Base-by-base conservation (phyloP, 2,888 invertebrate species). In the Argyresthia albistria region DNA sequence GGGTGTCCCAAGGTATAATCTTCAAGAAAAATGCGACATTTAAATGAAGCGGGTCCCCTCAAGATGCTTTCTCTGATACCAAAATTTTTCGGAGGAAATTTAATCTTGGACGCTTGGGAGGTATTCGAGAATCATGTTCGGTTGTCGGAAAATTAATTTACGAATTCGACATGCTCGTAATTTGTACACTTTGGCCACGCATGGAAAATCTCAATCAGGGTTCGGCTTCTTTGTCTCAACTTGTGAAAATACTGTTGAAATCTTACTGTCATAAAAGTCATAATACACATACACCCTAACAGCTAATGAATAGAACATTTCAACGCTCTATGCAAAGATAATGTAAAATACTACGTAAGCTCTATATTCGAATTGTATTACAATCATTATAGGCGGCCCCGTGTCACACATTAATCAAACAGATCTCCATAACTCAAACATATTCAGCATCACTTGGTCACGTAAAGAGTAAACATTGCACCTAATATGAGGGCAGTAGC, bases 1-100 rank as follows among this genome's bases (percentile, higher is more conserved):
- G 76, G 84, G 82, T 83, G 84, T 83, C 86, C 83, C 84, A 80
- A 82, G 80, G 82, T 84, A 88, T 88, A 88, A 88, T 88, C 88
- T 87, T 84, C 76, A 76, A 80, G 83, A 88, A 88, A 87, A 88
- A 88, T 86, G 86, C 80, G 80, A 87, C 88, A 86, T 86, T 88
- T 84, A 87, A 87, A 87, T 87, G 83, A 87, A 82, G 81, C 70
- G 70, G 83, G 87, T 87, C 87, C 86, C 74, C 69, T 63, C n/a
- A 70, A 74, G 74, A 78, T 75, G 76, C 76, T 76, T 79, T 74
- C 65, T 72, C 75, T 73, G 74, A 76, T 75, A 75, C 68, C 70
- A 67, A 75, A 75, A 75, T 69, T 72, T 76, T 75, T 76, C 72
- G 71, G 74, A 73, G 74, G 75, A 73, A 75, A 77, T 80, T 77